Evolutionary conservation across 1,140 invertebrate species (phyloP).

Genomic region (Aricia agestis): DNA sequence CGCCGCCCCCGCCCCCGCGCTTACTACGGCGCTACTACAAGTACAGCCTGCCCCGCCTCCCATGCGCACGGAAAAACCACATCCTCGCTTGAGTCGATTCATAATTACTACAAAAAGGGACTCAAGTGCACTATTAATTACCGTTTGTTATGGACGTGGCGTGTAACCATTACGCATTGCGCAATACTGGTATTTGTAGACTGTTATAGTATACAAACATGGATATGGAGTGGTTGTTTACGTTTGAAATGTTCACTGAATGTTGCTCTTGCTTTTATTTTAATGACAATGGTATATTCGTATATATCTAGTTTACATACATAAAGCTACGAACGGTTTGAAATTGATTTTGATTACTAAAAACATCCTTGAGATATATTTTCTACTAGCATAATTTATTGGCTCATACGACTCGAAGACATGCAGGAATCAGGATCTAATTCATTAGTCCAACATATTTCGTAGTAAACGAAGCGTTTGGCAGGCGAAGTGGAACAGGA

Average conservation of each 20-base stretch:
- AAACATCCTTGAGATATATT: too few relatives aligned
- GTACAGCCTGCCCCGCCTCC: constrained; percentile 29
- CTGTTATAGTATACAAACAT: neutral
- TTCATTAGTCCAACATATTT: neutral
- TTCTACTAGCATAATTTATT: too few relatives aligned
- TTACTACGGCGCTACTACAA: constrained; percentile 26
- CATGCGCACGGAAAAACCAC: constrained; percentile 34
- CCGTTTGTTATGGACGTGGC: neutral
- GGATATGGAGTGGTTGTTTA: neutral
- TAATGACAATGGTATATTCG: too few relatives aligned
- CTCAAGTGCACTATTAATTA: neutral
- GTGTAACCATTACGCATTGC: neutral
- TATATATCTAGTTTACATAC: too few relatives aligned
- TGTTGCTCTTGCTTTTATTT: too few relatives aligned
- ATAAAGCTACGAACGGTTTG: too few relatives aligned
- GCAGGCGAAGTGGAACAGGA: constrained; percentile 19
- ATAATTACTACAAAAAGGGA: constrained; percentile 17
- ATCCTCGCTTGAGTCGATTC: constrained; percentile 14
- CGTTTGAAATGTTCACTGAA: neutral
- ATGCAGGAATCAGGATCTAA: too few relatives aligned
- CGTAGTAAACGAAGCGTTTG: constrained; percentile 18
- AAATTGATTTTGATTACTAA: too few relatives aligned
- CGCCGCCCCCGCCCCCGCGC: constrained; percentile 29
- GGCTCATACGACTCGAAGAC: too few relatives aligned
- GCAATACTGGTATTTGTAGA: neutral